Evolutionary conservation across 2,888 invertebrate species (phyloP).

Genomic region (Patella ulyssiponensis): DNA sequence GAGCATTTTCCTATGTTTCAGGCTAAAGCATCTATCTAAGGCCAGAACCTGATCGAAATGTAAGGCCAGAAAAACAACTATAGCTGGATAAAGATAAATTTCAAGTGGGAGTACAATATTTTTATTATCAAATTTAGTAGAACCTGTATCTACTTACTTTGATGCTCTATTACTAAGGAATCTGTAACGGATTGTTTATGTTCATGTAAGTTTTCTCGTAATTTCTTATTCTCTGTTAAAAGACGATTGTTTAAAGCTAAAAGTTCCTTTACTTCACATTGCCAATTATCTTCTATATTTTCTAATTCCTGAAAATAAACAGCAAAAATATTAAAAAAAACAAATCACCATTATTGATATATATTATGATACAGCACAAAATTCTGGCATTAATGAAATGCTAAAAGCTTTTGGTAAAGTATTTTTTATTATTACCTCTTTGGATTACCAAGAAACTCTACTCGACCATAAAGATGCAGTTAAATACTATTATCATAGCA

Average conservation of each 20-base stretch:
- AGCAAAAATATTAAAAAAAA: neutral
- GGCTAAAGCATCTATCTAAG: too few relatives aligned
- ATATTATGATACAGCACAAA: neutral
- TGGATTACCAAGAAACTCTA: too few relatives aligned
- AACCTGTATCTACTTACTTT: slow-evolving; percentile 43
- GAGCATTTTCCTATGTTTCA: too few relatives aligned
- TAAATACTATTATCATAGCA: too few relatives aligned
- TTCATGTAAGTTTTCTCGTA: slow-evolving; percentile 74
- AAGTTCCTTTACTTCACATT: slow-evolving; percentile 91
- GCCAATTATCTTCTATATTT: slow-evolving; percentile 96
- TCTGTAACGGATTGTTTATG: slow-evolving; percentile 60
- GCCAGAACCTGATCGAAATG: too few relatives aligned
- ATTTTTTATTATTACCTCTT: too few relatives aligned
- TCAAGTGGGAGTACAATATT: too few relatives aligned
- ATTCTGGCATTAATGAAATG: neutral
- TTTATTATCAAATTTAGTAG: too few relatives aligned
- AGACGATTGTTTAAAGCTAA: slow-evolving; percentile 86
- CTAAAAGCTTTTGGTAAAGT: too few relatives aligned
- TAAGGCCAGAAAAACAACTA: too few relatives aligned
- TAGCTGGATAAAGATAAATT: too few relatives aligned
- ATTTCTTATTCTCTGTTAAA: slow-evolving; percentile 91
- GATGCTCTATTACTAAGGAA: slow-evolving; percentile 54
- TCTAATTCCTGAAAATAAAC: slow-evolving; percentile 85
- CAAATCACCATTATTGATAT: neutral
- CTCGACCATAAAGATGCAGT: too few relatives aligned